These are phyloP conservation scores for Spicauda simplicius DNA, from an alignment of 2,888 invertebrate genomes.

Conservation along the genomic window DNA sequence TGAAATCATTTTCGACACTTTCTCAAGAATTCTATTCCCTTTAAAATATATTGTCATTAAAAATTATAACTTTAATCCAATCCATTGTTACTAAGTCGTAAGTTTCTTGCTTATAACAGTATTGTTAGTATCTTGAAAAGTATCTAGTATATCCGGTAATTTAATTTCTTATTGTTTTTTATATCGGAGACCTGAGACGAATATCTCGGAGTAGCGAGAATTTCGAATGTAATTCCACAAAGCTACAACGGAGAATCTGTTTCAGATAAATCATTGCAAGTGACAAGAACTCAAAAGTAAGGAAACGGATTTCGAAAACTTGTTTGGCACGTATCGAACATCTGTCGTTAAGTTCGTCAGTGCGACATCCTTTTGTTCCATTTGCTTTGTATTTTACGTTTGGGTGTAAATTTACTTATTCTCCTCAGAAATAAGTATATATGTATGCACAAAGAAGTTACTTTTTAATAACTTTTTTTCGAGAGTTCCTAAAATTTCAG, in stretches of 20 bases:
- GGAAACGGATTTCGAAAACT: conserved; percentile 23
- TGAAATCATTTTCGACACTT: conserved; percentile 69
- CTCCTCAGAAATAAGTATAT: too few species aligned
- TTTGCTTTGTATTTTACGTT: not conserved
- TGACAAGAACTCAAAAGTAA: conserved; percentile 15
- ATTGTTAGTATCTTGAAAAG: not conserved
- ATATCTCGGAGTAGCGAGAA: not conserved
- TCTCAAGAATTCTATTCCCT: conserved; percentile 57
- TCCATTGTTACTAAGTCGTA: not conserved
- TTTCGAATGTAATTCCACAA: conserved; percentile 2
- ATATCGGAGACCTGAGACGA: not conserved
- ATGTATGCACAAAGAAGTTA: too few species aligned
- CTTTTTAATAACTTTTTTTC: too few species aligned
- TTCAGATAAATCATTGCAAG: conserved; percentile 14
- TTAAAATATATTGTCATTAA: conserved; percentile 40
- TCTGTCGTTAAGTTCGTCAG: conserved; percentile 15
- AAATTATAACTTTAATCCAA: conserved; percentile 11
- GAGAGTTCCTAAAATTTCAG: too few species aligned
- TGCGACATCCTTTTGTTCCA: conserved; percentile 14
- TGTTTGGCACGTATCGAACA: conserved; percentile 23
- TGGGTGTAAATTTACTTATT: too few species aligned
- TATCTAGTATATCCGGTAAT: not conserved
- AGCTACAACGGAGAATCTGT: not conserved
- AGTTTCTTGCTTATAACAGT: not conserved
- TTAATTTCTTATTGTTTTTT: not conserved